Evolutionary conservation across 2,888 invertebrate genomes (phyloP), one percentile per base, ranked within the genome.

Genomic region (Campaea margaritaria): DNA sequence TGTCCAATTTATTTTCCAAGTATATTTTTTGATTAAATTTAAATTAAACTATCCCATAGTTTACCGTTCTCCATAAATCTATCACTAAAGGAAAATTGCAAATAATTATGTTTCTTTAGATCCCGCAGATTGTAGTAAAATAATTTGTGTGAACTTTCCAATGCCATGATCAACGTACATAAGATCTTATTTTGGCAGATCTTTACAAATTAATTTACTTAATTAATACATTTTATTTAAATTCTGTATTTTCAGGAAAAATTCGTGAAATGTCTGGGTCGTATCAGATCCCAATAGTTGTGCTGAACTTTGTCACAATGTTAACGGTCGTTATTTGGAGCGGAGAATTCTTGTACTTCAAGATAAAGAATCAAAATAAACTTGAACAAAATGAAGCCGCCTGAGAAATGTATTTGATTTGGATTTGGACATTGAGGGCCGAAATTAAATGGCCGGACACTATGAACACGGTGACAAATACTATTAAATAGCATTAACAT

Each of bases 201-300:
- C n/a, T n/a, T n/a, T n/a, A n/a, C n/a, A n/a, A n/a, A n/a, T n/a
- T 11, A 12, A 16, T 21, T 45, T 12, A 14, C 41, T 41, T 46
- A 36, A 48, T 55, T 27, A 14, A 13, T 36, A 21, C 21, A 21
- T 44, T 27, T 21, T 21, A 21, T 3, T 5, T 21, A 5, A 21
- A 60, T 48, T 68, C 61, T 68, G 59, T 61, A 43, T 64, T 93
- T 93, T 73, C 87, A 95, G 95, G 95, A 73, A 78, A 93, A 15
- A 87, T 95, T 43, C 92, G 95, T 43, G 95, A 95, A 68, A 60
- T 74, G 3, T 93, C 93, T 7, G 95, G 95, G 16, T 94, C 93
- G 47, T 96, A 95, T 78, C 76, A 81, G 41, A 75, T 93, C 28
- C 94, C 94, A 12, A 94, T 96, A 46, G 81, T 94, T 46, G 79